Base-by-base conservation (phyloP, 2,888 invertebrate genomes). In the Glaucopsyche alexis region DNA sequence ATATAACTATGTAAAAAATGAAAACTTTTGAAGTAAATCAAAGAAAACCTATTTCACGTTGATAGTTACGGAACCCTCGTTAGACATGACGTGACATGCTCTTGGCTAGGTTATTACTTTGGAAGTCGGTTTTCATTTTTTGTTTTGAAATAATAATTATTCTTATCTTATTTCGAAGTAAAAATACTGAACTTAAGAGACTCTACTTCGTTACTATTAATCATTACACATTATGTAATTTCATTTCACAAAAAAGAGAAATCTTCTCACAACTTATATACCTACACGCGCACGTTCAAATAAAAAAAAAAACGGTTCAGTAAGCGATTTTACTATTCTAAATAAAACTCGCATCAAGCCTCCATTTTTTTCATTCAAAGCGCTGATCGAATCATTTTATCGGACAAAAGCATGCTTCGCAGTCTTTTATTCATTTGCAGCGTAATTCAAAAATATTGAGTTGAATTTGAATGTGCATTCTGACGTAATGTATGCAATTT, bases 381-480 rank as follows among this genome's bases (percentile, higher is more conserved):
- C 67, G 55, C 60, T 71, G 74, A 74, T 72, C 49, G 73, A 73
- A 74, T 75, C 73, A 74, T 74, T 76, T 74, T 72, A 72, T 74
- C 74, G 74, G 67, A 74, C 72, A 75, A 75, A 73, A 73, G 74
- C 74, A 74, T 74, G 74, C 71, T 47, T 38, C 66, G 69, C 69
- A 70, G 71, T 74, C 72, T 75, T 76, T 76, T 74, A 72, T 75
- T 72, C 73, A 75, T 73, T 76, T 74, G 73, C 74, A 74, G 73
- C 75, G 73, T 72, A 76, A 74, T 73, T 75, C 71, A 74, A 67
- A 73, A 73, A 75, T 74, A 75, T 75, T 66, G 73, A 72, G 70
- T 70, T 74, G 74, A 70, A 71, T 75, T 75, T 74, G 72, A 76
- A 49, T 49, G 69, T 69, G 49, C 49, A 69, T 29, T 69, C 49